These are phyloP conservation scores for Lysiphlebus fabarum DNA, from an alignment of 1,140 invertebrate genomes.

Conservation along the genomic window DNA sequence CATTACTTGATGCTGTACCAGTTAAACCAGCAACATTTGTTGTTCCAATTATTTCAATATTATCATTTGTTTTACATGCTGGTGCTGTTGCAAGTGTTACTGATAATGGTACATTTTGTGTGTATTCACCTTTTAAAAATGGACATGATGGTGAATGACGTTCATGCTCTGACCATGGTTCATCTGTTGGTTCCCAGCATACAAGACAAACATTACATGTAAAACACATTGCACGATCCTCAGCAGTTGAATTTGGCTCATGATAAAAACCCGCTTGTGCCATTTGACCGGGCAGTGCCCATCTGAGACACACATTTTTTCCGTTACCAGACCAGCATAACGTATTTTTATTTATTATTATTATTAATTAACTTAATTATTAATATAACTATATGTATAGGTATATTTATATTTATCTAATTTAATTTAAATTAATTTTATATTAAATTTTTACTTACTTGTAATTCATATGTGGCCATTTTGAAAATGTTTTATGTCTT, in stretches of 20 bases:
- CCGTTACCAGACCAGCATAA: constrained; percentile 15
- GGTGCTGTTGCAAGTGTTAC: constrained; percentile 86
- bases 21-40: constrained; percentile 62
- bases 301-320: constrained; percentile 57
- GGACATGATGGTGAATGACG: constrained; percentile 88
- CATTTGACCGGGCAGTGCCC: constrained; percentile 92
- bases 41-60: constrained; percentile 68
- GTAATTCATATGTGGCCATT: constrained; percentile 96
- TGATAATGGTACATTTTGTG: constrained; percentile 90
- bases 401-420: no score
- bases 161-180: constrained; percentile 94
- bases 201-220: constrained; percentile 90
- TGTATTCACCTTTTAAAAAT: constrained; percentile 91
- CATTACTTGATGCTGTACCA: constrained; percentile 60
- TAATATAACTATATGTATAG: no score
- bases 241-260: constrained; percentile 81
- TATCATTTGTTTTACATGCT: constrained; percentile 63
- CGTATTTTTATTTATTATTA: not conserved
- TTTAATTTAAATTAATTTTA: not conserved
- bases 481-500: constrained; percentile 81
- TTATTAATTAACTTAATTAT: constrained; percentile 15
- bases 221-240: constrained; percentile 93
- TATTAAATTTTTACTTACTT: constrained; percentile 62
- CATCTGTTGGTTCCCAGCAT: constrained; percentile 94
- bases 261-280: constrained; percentile 95